Base-by-base conservation (phyloP, 2,888 invertebrate genomes). In the Pammene aurita region DNA sequence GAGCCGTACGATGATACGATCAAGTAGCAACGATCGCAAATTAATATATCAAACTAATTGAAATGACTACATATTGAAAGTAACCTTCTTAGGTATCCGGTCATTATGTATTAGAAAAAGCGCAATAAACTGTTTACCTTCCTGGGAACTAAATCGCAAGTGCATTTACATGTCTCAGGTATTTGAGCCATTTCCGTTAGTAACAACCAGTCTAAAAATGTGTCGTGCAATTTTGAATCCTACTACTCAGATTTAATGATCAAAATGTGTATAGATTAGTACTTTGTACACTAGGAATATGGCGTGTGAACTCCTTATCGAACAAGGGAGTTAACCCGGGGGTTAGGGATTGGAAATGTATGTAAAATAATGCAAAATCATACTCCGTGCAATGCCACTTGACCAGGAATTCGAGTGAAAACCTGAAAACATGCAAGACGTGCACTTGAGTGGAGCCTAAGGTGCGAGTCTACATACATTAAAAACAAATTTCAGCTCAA, bases 301-400 rank as follows among this genome's bases (percentile, higher is more conserved):
- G 50, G 62, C 62, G 62, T 62, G 62, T 48, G 62, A 62, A 52
- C 50, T 62, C 62, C 48, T 61, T 48, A 50, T 16, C 38, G 62
- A 62, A 38, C 44, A 13, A 50, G 62, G 52, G 62, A n/a, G 42
- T 44, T 61, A 38, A 52, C 50, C 38, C 26, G 7, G n/a, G n/a
- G 50, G 50, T 62, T 62, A 41, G 62, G 50, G 62, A 62, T 50
- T n/a, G 18, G 26, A 62, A 62, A 52, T 62, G 18, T 62, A 62
- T 62, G 62, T 41, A 52, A 62, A 52, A 26, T 62, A 52, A 62
- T 62, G 62, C 62, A 62, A 62, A 62, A 62, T 50, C 50, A 62
- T 62, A 62, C 52, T 50, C 18, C 62, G 13, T 50, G 38, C 50
- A 26, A 46, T 34, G 26, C 62, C 62, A 62, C 62, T 62, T 41